Conservation (phyloP, 2,797 vertebrate species). For the Discoglossus pictus region DNA sequence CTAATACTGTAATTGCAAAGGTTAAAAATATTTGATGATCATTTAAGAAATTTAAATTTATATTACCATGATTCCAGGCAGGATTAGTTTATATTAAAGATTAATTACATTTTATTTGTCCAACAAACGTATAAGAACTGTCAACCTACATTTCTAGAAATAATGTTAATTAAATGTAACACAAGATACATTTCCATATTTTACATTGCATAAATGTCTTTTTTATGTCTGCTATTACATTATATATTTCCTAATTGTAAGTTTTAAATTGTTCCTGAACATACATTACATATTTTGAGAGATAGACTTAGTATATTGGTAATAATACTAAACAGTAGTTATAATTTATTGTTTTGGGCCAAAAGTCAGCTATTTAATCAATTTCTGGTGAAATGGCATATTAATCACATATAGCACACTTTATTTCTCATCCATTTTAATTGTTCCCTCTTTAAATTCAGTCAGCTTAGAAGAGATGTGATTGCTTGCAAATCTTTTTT, state of each 20-base stretch:
- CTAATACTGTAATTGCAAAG: slow-evolving; percentile 26
- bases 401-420: slow-evolving; percentile 80
- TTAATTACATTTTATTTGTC: slow-evolving; percentile 68
- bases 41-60: slow-evolving; percentile 62
- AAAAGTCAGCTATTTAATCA: slow-evolving; percentile 80
- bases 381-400: slow-evolving; percentile 81
- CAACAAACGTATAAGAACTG: slow-evolving; percentile 76
- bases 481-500: neutral
- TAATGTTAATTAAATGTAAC: slow-evolving; percentile 80
- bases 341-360: slow-evolving; percentile 86
- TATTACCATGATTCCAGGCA: slow-evolving; percentile 71
- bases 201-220: slow-evolving; percentile 78
- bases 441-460: slow-evolving; percentile 68
- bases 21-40: slow-evolving; percentile 33
- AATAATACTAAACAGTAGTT: slow-evolving; percentile 76
- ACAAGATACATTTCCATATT: slow-evolving; percentile 80
- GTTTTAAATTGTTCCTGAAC: slow-evolving; percentile 80
- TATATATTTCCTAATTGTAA: slow-evolving; percentile 75
- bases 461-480: slow-evolving; percentile 55
- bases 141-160: slow-evolving; percentile 74
- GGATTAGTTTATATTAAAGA: slow-evolving; percentile 76
- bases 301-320: slow-evolving; percentile 77
- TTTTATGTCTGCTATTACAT: slow-evolving; percentile 74
- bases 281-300: slow-evolving; percentile 81
- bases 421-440: slow-evolving; percentile 69